A percentile compares a stretch with the other conserved stretches of the same genome.
phyloP scores from a whole-genome alignment of 2,113 vertebrate genomes.

The mouse (Mus musculus) region DNA sequence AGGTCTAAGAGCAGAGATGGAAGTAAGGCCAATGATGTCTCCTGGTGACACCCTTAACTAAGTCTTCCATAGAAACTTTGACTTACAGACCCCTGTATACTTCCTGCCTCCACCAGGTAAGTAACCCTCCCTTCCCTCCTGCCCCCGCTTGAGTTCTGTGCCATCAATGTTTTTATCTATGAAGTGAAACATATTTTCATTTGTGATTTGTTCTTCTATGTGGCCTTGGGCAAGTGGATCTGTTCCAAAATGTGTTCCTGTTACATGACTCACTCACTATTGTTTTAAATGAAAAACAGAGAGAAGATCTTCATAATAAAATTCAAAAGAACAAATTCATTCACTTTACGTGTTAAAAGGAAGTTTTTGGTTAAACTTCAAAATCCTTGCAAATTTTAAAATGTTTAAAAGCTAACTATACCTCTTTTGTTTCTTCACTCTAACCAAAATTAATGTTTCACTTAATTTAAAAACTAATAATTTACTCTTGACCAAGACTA shows the following conservation, averaged over 20 bases:
- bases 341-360: slow-evolving; percentile 52
- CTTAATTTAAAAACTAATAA: slow-evolving; percentile 45
- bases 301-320: slow-evolving; percentile 35
- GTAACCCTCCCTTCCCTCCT: background rate
- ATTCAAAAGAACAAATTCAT: slow-evolving; percentile 54
- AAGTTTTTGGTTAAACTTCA: slow-evolving; percentile 24
- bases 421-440: slow-evolving; percentile 39
- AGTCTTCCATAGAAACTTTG: slow-evolving; percentile 64
- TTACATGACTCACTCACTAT: background rate
- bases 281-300: slow-evolving; percentile 55
- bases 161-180: background rate
- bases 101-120: background rate
- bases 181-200: slow-evolving; percentile 4
- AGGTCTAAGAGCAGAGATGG: slow-evolving; percentile 39
- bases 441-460: slow-evolving; percentile 42
- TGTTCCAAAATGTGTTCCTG: slow-evolving; percentile 36
- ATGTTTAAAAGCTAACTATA: slow-evolving; percentile 42
- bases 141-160: background rate
- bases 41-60: slow-evolving; percentile 30
- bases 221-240: background rate
- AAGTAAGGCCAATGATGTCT: slow-evolving; percentile 56
- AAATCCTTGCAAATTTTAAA: slow-evolving; percentile 47
- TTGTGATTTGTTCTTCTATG: background rate
- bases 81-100: background rate
- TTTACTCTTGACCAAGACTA: slow-evolving; percentile 18